phyloP scores from a whole-genome alignment of 2,113 vertebrate genomes.

The Chrysochloris asiatica region DNA sequence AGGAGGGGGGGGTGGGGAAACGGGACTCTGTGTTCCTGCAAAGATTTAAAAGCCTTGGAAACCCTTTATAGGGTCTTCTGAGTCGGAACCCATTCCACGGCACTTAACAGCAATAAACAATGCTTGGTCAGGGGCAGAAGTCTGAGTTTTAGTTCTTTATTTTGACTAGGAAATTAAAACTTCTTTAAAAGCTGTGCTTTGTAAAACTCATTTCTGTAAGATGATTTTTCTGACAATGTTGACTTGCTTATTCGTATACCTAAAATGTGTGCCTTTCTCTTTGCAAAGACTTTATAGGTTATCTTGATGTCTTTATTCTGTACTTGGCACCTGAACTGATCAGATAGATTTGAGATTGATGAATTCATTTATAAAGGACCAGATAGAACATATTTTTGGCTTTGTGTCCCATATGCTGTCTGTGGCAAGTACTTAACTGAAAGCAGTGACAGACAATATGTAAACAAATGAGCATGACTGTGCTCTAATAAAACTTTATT shows the following conservation, averaged over 20 bases:
- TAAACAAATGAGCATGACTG: not conserved
- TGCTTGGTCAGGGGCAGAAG: conserved; percentile 5
- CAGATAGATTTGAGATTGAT: not conserved
- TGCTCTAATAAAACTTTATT: conserved; percentile 50
- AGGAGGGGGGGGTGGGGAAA: too few relatives aligned
- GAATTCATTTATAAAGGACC: not conserved
- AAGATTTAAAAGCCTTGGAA: too few relatives aligned
- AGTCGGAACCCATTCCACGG: too few relatives aligned
- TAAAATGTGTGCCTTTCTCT: not conserved
- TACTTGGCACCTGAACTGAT: not conserved
- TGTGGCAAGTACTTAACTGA: not conserved
- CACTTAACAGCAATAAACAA: too few relatives aligned
- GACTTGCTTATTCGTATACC: not conserved
- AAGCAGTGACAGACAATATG: not conserved
- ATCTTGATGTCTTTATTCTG: not conserved
- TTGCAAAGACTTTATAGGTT: not conserved
- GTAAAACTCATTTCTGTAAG: conserved; percentile 14
- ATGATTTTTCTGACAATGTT: not conserved
- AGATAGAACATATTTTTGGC: conserved; percentile 1
- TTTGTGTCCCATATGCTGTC: not conserved
- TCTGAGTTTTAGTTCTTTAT: conserved; percentile 52
- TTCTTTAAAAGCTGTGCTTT: conserved; percentile 30
- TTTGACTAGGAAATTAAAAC: conserved; percentile 44
- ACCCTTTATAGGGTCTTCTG: too few relatives aligned
- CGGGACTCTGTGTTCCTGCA: too few relatives aligned